A percentile compares a stretch with the other conserved stretches of the same genome.
Evolutionary conservation across 2,113 vertebrate genomes (phyloP).

Genomic region (Nicator chloris): DNA sequence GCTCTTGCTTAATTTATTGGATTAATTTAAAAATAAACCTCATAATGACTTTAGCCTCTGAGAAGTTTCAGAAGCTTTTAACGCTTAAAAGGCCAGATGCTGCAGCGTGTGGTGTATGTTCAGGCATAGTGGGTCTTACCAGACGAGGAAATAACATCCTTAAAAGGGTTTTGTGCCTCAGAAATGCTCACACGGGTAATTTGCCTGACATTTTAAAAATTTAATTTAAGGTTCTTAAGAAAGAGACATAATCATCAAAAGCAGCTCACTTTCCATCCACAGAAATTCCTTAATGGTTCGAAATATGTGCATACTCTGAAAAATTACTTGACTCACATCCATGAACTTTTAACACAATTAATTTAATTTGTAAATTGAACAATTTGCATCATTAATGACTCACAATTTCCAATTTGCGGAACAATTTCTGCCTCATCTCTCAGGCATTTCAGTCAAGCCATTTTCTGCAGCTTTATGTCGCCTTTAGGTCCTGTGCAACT

Average conservation of each 20-base stretch:
- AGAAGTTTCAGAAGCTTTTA: constrained; percentile 26
- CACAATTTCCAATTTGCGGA: constrained; percentile 29
- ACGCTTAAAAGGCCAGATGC: constrained; percentile 4
- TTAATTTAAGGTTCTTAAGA: constrained; percentile 54
- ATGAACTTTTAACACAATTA: constrained; percentile 56
- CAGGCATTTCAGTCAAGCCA: not conserved
- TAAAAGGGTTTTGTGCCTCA: constrained; percentile 31
- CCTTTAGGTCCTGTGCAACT: not conserved
- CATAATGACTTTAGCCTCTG: constrained; percentile 43
- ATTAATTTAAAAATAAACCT: constrained; percentile 54
- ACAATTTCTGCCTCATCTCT: not conserved
- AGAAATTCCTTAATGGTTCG: constrained; percentile 40
- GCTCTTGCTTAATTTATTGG: constrained; percentile 33
- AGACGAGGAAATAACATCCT: constrained; percentile 21
- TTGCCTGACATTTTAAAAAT: constrained; percentile 60
- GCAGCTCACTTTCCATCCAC: constrained; percentile 18
- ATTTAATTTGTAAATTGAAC: constrained; percentile 57
- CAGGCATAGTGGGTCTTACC: not conserved
- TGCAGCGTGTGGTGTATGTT: not conserved
- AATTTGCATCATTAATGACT: constrained; percentile 64
- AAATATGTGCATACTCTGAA: not conserved
- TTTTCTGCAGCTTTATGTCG: not conserved
- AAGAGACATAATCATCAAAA: constrained; percentile 53
- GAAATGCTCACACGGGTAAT: not conserved
- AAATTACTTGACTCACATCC: constrained; percentile 35